Evolutionary conservation across 2,888 invertebrate species (phyloP), one percentile per base, ranked within the genome.

Genomic region (Eumerus sabulonum): DNA sequence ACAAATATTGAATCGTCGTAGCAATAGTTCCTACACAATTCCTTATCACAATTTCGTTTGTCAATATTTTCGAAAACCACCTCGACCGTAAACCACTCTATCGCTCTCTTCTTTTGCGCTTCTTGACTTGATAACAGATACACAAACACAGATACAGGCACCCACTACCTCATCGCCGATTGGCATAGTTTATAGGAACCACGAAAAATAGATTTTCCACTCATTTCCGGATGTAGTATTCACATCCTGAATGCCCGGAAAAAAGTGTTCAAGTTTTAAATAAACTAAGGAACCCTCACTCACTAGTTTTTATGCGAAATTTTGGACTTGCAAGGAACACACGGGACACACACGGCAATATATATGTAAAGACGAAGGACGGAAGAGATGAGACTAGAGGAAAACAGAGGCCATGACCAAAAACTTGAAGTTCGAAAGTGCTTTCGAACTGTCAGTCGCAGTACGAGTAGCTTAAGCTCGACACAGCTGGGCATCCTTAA

Each of bases 391-490:
- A 27, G 27, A 27, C 35, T 59, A 13, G 53, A 59, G 62, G 53
- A 54, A 60, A 64, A 63, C 57, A 62, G 64, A 51, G 50, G 45
- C 63, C 54, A 47, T 57, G 42, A 70, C n/a, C 51, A 35, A 64
- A 57, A 59, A n/a, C n/a, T n/a, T 36, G 48, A 45, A 56, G 38
- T 76, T 71, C 76, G 76, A 76, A 76, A 76, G 53, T 3, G 48
- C 45, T 77, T 79, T 79, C 53, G 47, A 73, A 18, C 51, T 48
- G 73, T 67, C 63, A 73, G 67, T 44, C 77, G 77, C 77, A 73
- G 67, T 73, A 68, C 12, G 12, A 50, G 18, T 35, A 53, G 50
- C 14, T 56, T n/a, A 4, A 53, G 50, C 14, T 56, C n/a, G 5
- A 9, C 63, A 56, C 63, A 63, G 71, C 71, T 70, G 71, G 56